phyloP scores from a whole-genome alignment of 2,797 vertebrate genomes.

The Serranus cabrilla region DNA sequence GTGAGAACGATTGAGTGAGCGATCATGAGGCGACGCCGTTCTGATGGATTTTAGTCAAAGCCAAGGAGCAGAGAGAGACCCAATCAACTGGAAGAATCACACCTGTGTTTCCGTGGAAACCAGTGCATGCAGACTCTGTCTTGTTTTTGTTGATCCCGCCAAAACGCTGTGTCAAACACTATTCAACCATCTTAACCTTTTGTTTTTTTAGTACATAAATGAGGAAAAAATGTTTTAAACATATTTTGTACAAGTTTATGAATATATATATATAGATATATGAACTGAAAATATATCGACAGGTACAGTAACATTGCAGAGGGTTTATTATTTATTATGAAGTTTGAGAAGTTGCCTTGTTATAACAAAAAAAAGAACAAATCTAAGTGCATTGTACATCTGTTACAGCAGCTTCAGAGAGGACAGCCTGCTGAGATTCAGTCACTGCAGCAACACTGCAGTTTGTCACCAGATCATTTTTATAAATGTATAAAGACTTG shows the following conservation, averaged over 20 bases:
- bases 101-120: conserved; percentile 62
- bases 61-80: conserved; percentile 58
- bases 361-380: conserved; percentile 75
- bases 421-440: conserved; percentile 69
- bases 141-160: conserved; percentile 53
- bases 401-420: conserved; percentile 84
- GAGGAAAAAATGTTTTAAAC: conserved; percentile 64
- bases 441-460: conserved; percentile 60
- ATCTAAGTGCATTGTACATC: conserved; percentile 81
- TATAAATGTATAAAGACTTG: conserved; percentile 87
- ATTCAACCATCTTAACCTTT: conserved; percentile 57
- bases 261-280: conserved; percentile 72
- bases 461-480: conserved; percentile 87
- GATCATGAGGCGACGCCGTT: background rate
- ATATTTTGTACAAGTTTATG: conserved; percentile 74
- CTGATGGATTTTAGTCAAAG: conserved; percentile 46
- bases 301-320: conserved; percentile 87
- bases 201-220: conserved; percentile 65
- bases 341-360: conserved; percentile 89
- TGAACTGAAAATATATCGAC: conserved; percentile 87
- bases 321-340: conserved; percentile 86
- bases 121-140: conserved; percentile 69
- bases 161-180: conserved; percentile 63
- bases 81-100: conserved; percentile 71
- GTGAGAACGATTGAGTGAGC: background rate